Percentiles rank a stretch among this genome's conserved stretches.
These are phyloP conservation scores for Myopa testacea DNA, from an alignment of 2,888 invertebrate genomes.

Conservation along the genomic window DNA sequence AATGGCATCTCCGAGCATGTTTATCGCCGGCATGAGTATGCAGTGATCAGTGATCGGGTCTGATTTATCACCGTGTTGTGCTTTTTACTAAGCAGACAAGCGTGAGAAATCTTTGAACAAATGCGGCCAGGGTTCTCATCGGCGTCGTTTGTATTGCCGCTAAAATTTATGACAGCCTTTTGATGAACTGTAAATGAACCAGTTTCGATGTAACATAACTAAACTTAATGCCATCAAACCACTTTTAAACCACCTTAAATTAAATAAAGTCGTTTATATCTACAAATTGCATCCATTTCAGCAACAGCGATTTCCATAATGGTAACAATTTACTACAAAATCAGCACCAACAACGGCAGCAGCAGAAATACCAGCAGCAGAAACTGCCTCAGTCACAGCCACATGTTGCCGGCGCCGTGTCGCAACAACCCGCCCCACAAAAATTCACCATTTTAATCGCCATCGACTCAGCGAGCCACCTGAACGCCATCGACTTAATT, in stretches of 20 bases:
- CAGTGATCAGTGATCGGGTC: background rate
- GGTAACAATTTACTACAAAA: constrained; percentile 49
- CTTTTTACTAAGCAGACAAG: constrained; percentile 10
- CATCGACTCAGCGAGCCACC: constrained; percentile 66
- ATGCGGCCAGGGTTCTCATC: constrained; percentile 6
- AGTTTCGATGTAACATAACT: background rate
- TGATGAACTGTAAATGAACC: background rate
- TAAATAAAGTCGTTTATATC: background rate
- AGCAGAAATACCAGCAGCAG: constrained; percentile 23
- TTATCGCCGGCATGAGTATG: background rate
- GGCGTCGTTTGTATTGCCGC: background rate
- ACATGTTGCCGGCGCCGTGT: constrained; percentile 14
- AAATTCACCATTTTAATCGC: constrained; percentile 68
- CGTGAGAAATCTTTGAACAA: background rate
- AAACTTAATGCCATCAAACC: background rate
- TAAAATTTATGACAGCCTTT: background rate
- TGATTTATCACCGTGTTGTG: constrained; percentile 13
- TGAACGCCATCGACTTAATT: constrained; percentile 68
- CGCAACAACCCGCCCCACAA: constrained; percentile 54
- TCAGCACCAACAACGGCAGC: constrained; percentile 38
- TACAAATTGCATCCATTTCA: constrained; percentile 23
- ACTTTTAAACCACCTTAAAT: constrained; percentile 11
- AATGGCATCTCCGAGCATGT: constrained; percentile 9
- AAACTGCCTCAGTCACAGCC: constrained; percentile 14
- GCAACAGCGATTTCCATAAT: constrained; percentile 44